Conservation (phyloP, 2,888 invertebrate genomes). For the Dasypogon diadema region DNA sequence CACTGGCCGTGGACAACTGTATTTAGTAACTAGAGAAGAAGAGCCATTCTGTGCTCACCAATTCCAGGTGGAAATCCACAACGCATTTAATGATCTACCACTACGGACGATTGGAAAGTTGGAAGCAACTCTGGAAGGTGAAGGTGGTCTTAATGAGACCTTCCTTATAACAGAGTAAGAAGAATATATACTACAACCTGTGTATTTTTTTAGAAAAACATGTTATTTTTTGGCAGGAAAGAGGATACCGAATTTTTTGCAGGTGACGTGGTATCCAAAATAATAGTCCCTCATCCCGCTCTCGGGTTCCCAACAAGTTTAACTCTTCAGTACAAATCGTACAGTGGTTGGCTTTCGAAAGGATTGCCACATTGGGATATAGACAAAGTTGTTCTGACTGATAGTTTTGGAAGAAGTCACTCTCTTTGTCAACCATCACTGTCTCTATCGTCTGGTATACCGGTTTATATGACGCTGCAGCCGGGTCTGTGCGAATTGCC, state of each 20-base stretch:
- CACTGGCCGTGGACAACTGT: constrained; percentile 86
- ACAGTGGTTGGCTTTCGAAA: constrained; percentile 91
- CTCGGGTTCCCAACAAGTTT: constrained; percentile 79
- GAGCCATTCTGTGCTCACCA: constrained; percentile 96
- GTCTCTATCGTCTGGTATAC: constrained; percentile 78
- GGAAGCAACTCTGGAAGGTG: constrained; percentile 83
- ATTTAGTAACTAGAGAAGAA: constrained; percentile 87
- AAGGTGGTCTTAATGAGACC: constrained; percentile 86
- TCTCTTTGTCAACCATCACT: constrained; percentile 85
- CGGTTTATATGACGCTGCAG: constrained; percentile 79
- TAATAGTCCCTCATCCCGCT: constrained; percentile 90
- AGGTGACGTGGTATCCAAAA: constrained; percentile 81
- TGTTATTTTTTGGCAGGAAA: constrained; percentile 73
- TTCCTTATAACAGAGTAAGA: constrained; percentile 87
- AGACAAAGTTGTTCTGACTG: constrained; percentile 85
- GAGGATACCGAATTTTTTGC: constrained; percentile 81
- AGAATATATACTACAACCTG: no score
- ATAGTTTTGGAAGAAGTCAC: constrained; percentile 86
- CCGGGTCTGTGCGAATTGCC: constrained; percentile 83
- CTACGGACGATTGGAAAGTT: constrained; percentile 77
- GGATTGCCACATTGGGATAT: constrained; percentile 84
- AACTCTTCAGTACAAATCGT: constrained; percentile 86
- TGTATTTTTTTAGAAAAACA: no score
- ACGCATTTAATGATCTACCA: constrained; percentile 75
- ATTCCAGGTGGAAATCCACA: constrained; percentile 85